Base-by-base conservation (phyloP, 2,888 invertebrate species). In the Hypselothyrea guttata region DNA sequence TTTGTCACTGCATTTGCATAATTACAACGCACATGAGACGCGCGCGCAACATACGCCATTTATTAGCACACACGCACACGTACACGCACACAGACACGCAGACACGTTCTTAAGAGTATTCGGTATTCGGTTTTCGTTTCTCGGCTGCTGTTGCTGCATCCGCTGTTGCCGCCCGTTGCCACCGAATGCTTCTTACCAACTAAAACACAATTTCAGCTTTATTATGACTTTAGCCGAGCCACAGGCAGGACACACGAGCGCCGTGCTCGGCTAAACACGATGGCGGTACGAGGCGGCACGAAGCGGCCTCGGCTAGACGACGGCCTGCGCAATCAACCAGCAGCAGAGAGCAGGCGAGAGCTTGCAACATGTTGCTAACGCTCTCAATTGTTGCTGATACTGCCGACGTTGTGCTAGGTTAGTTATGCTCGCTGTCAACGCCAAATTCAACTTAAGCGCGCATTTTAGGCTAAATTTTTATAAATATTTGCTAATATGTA, bases 151-250 rank as follows among this genome's bases (percentile, higher is more conserved):
- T 59, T 55, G 59, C 33, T 51, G 45, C 48, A 54, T 51, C 57
- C 66, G 69, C 30, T 86, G 37, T 83, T 67, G 69, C 69, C 76
- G 77, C 84, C 88, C 87, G 87, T 84, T 84, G 72, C 77, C 79
- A 74, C 75, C 79, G 88, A 76, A 75, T 76, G 82, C 79, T 83
- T 86, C 74, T 79, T 86, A 83, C 83, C 87, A 88, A 87, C 88
- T 87, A 86, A 79, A 78, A 70, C 63, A 70, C 61, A 71, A 76
- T 86, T 87, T 82, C 74, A 74, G 71, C 84, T 78, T 88, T 87
- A 86, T 84, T 84, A 79, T 71, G 86, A 84, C 86, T 88, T 87
- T 84, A 86, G 73, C 13, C 9, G 3, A 44, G 42, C 35, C 11
- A 22, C 2, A 51, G 34, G 7, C 5, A 7, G 31, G 33, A 27